Conservation (phyloP, 2,113 vertebrate genomes). For the Telmatochromis sp. region DNA sequence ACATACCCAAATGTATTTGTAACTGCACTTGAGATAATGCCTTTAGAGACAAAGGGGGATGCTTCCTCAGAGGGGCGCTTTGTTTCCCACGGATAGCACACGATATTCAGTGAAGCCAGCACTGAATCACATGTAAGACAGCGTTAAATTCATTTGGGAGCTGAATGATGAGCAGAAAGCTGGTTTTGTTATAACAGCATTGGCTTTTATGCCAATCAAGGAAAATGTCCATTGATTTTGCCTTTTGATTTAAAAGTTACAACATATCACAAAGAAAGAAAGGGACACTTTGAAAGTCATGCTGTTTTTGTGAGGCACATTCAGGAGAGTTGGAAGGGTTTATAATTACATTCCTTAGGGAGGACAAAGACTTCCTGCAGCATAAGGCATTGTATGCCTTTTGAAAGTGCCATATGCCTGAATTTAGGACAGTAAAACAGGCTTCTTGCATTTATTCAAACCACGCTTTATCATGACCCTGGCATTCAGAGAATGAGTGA, state of each 20-base stretch:
- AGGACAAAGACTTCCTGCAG: background rate
- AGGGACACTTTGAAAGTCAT: background rate
- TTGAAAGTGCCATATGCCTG: background rate
- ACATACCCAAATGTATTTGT: background rate
- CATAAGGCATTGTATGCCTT: background rate
- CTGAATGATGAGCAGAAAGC: background rate
- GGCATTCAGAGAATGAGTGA: conserved; percentile 33
- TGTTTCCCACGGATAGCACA: background rate
- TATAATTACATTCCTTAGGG: background rate
- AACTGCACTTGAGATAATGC: background rate
- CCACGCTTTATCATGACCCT: conserved; percentile 15
- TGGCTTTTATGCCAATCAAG: background rate
- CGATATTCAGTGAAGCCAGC: conserved; percentile 1
- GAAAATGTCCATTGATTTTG: background rate
- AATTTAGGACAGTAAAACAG: conserved; percentile 14
- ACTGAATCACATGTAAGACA: background rate
- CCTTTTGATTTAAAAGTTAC: background rate
- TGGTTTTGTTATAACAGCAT: background rate
- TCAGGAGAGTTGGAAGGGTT: background rate
- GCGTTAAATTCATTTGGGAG: background rate
- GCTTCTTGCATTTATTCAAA: conserved; percentile 30
- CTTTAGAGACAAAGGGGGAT: background rate
- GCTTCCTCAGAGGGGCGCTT: background rate
- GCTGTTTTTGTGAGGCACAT: background rate
- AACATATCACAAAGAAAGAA: background rate